phyloP scores from a whole-genome alignment of 1,140 invertebrate genomes.

The Drosophila jambulina region DNA sequence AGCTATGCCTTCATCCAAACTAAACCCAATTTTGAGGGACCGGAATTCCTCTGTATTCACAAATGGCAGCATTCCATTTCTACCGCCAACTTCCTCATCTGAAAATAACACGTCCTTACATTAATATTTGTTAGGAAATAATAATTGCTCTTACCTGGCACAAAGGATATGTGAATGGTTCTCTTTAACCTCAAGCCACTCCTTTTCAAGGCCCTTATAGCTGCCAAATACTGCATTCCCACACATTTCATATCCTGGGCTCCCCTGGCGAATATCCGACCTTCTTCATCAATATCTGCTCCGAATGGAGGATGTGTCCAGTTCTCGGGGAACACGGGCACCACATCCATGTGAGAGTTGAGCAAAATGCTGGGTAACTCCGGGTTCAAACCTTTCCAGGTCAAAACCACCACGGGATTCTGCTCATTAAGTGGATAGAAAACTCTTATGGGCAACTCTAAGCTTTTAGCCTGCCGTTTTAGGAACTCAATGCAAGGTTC shows the following conservation, averaged over 20 bases:
- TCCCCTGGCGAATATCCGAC: conserved; percentile 92
- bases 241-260: conserved; percentile 94
- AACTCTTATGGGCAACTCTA: conserved; percentile 44
- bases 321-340: conserved; percentile 91
- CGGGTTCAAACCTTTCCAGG: conserved; percentile 91
- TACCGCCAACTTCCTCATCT: conserved; percentile 97
- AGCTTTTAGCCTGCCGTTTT: conserved; percentile 42
- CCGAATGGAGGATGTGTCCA: conserved; percentile 90
- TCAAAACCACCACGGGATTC: conserved; percentile 86
- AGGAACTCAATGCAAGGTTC: conserved; percentile 60
- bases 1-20: conserved; percentile 94
- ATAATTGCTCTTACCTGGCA: conserved; percentile 88
- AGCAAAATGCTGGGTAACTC: conserved; percentile 90
- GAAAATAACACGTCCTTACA: conserved; percentile 44
- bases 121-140: neutral
- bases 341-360: conserved; percentile 87
- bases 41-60: conserved; percentile 91
- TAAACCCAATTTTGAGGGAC: conserved; percentile 94
- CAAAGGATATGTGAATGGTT: conserved; percentile 92
- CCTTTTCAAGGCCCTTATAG: conserved; percentile 88
- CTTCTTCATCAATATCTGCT: conserved; percentile 90
- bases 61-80: conserved; percentile 93
- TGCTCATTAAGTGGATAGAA: conserved; percentile 37
- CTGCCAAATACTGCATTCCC: conserved; percentile 92
- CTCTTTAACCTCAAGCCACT: conserved; percentile 87